A percentile compares a stretch with the other conserved stretches of the same genome.
phyloP scores from a whole-genome alignment of 2,797 vertebrate species.

The Allobates femoralis region DNA sequence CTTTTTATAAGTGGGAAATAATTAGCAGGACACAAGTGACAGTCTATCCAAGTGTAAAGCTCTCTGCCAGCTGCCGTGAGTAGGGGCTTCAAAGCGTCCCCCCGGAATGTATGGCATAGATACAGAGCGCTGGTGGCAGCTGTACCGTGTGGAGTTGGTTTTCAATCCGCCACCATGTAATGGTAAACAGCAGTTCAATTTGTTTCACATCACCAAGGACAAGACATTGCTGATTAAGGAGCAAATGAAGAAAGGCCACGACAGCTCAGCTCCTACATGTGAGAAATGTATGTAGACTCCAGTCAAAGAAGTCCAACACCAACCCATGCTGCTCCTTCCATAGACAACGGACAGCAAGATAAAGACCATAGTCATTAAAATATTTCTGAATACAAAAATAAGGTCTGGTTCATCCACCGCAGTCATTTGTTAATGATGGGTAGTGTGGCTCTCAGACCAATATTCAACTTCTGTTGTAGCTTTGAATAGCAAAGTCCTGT shows the following conservation, averaged over 20 bases:
- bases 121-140: slow-evolving; percentile 51
- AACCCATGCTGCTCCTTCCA: background rate
- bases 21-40: slow-evolving; percentile 58
- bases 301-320: background rate
- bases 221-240: slow-evolving; percentile 21
- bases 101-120: slow-evolving; percentile 40
- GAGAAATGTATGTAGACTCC: background rate
- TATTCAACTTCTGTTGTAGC: background rate
- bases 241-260: background rate
- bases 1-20: slow-evolving; percentile 46
- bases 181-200: slow-evolving; percentile 44
- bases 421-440: background rate
- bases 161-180: slow-evolving; percentile 40
- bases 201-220: slow-evolving; percentile 46
- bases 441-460: background rate
- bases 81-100: slow-evolving; percentile 49
- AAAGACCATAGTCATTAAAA: too few relatives aligned
- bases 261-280: background rate
- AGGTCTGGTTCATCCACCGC: too few relatives aligned
- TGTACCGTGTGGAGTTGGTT: slow-evolving; percentile 26
- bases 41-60: slow-evolving; percentile 27
- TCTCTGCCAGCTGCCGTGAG: slow-evolving; percentile 42
- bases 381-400: too few relatives aligned
- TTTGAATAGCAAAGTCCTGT: too few relatives aligned
- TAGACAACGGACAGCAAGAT: background rate